Base-by-base conservation (phyloP, 2,797 vertebrate species). In the Leucoraja ocellata region DNA sequence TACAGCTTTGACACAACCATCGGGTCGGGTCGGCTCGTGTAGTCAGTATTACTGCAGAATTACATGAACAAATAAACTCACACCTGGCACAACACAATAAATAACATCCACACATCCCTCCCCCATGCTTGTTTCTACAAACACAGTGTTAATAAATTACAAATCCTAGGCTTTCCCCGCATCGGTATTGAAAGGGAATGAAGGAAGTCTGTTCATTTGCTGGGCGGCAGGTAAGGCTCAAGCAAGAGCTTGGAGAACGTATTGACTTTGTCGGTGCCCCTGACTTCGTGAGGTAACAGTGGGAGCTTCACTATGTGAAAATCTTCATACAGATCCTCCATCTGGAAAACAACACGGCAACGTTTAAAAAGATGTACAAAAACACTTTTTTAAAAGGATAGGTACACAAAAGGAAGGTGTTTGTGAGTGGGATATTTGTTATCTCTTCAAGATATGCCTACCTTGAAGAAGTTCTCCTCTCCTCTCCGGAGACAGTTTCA, bases 291-390 rank as follows among this genome's bases (percentile, higher is more conserved):
- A 92, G 98, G 98, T 94, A 99, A 96, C 94, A 99, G 96, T 0
- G 98, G 98, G 95, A 99, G 95, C 95, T 99, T 99, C 94, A 99
- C 96, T 94, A 99, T 99, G 96, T 99, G 98, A 95, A 99, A 99
- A 95, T 99, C 98, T 97, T 99, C 98, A 79, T 98, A 99, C 25
- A 99, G 97, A 94, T 99, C 98, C 95, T 99, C 98, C 98, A 99
- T 99, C 98, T 99, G 95, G 0, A 14, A 90, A 91, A 63, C n/a
- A 36, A 21, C 21, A 36, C 0, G 5, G 54, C 23, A 79, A 18
- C 1, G 39, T 39, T 39, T 39, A 39, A 39, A 39, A 39, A 39
- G 39, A 39, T 39, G 39, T 39, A 39, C 39, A 39, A 39, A 39
- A 39, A 39, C 39, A 39, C 39, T 39, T 39, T 39, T 39, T 39